Base-by-base conservation (phyloP, 2,113 vertebrate genomes). In the Pollachius pollachius region DNA sequence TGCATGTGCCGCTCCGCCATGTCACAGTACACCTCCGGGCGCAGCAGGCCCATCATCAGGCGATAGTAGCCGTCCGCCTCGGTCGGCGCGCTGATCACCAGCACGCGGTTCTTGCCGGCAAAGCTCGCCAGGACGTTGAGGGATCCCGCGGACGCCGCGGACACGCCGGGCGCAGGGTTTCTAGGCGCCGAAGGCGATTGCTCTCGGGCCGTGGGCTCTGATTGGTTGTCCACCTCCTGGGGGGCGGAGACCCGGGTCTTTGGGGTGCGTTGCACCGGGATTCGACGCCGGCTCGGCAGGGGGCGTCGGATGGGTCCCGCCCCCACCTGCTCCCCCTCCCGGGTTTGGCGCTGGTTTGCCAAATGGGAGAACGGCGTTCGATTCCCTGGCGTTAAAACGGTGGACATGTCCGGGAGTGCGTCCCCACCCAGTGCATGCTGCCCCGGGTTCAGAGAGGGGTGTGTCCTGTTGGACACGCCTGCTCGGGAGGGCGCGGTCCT, bases 41-140 rank as follows among this genome's bases (percentile, higher is more conserved):
- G 94, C 67, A 96, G 87, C 6, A 95, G 90, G 77, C 90, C 94
- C 92, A 94, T 91, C 94, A 95, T 95, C 23, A 96, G 91, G 56
- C 93, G 91, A 72, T 94, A 96, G 88, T 95, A 96, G 52, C 93
- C 92, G 48, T 96, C 94, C 0, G 94, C 92, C 62, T 92, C 88
- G 0, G 93, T 90, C 0, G 95, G 95, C 1, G 94, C 92, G 3
- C 94, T 95, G 89, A 96, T 94, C 12, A 95, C 88, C 90, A 94
- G 94, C 65, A 95, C 89, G 0, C 95, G 85, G 61, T 91, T 94
- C 85, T 93, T 95, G 1, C 95, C 95, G 1, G 94, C 94, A 73
- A 96, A 95, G 59, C 93, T 92, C 56, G 94, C 92, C 13, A 96
- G 87, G 69, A 95, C 67, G 68, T 92, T 95, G 72, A 94, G 92